Percentiles rank a stretch among this genome's conserved stretches.
Evolutionary conservation across 2,797 vertebrate species (phyloP).

Genomic region (Falco columbarius): DNA sequence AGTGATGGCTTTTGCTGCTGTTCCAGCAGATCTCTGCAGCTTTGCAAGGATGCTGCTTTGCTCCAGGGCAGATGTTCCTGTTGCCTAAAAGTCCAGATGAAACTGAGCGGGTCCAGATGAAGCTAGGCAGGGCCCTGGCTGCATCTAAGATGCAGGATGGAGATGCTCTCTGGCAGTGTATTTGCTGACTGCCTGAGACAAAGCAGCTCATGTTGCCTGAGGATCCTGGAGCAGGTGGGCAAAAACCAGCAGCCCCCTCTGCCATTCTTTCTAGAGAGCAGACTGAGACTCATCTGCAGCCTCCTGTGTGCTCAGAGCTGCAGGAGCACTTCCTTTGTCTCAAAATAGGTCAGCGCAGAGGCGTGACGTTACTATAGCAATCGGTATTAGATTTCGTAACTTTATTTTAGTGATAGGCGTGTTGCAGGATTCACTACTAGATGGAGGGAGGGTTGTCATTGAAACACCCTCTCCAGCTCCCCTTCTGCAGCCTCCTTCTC

Average conservation of each 20-base stretch:
- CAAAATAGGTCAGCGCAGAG: conserved; percentile 58
- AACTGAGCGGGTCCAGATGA: background rate
- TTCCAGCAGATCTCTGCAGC: background rate
- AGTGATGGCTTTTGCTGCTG: background rate
- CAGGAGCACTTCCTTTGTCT: conserved; percentile 34
- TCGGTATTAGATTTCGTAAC: conserved; percentile 39
- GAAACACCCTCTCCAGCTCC: background rate
- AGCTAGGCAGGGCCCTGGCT: background rate
- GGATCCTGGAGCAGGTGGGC: background rate
- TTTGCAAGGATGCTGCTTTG: background rate
- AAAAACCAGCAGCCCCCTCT: background rate
- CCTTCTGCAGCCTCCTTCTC: background rate
- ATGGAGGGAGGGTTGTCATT: background rate
- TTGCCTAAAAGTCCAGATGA: background rate
- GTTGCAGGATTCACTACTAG: background rate
- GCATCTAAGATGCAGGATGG: background rate
- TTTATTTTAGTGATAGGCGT: background rate
- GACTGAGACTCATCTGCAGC: background rate
- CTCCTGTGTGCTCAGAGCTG: background rate
- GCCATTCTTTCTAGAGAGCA: background rate
- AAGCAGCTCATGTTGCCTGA: background rate
- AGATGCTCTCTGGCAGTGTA: background rate
- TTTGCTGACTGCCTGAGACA: background rate
- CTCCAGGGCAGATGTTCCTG: background rate
- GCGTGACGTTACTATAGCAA: conserved; percentile 60